Conservation (phyloP, 2,113 vertebrate species). For the Setophaga petechia region DNA sequence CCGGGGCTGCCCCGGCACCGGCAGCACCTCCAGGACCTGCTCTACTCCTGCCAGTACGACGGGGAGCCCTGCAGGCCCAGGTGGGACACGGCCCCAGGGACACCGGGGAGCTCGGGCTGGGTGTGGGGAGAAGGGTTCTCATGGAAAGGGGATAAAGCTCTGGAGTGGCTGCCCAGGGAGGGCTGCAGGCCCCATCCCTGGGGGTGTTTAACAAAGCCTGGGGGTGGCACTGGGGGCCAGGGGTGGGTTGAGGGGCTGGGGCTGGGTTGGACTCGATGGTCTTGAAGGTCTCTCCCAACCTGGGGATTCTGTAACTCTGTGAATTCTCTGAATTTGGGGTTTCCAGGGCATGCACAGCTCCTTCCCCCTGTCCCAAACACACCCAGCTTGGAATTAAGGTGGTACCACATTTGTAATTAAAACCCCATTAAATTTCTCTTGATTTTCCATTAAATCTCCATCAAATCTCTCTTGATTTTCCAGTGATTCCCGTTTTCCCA, state of each 20-base stretch:
- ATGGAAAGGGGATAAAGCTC: too few relatives aligned
- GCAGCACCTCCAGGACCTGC: not conserved
- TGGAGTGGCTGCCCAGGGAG: too few relatives aligned
- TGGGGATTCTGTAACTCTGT: too few relatives aligned
- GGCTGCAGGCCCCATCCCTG: too few relatives aligned
- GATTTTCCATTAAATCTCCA: not conserved
- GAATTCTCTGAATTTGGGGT: not conserved
- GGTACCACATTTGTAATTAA: not conserved
- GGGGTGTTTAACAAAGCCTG: too few relatives aligned
- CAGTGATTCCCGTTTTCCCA: not conserved
- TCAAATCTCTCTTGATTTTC: not conserved
- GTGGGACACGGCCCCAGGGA: not conserved
- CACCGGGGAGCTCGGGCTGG: too few relatives aligned
- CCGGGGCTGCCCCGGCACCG: not conserved
- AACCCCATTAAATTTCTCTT: not conserved
- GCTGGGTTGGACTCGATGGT: too few relatives aligned
- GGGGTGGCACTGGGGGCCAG: too few relatives aligned
- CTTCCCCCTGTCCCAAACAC: not conserved
- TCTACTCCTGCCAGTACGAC: conserved; percentile 64
- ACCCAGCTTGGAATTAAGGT: not conserved
- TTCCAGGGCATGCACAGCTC: not conserved
- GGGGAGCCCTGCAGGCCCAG: conserved; percentile 50
- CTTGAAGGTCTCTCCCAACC: too few relatives aligned
- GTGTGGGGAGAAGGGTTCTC: too few relatives aligned
- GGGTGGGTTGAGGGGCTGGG: too few relatives aligned